Base-by-base conservation (phyloP, 2,888 invertebrate genomes). In the Pachycephus smyrnensis region DNA sequence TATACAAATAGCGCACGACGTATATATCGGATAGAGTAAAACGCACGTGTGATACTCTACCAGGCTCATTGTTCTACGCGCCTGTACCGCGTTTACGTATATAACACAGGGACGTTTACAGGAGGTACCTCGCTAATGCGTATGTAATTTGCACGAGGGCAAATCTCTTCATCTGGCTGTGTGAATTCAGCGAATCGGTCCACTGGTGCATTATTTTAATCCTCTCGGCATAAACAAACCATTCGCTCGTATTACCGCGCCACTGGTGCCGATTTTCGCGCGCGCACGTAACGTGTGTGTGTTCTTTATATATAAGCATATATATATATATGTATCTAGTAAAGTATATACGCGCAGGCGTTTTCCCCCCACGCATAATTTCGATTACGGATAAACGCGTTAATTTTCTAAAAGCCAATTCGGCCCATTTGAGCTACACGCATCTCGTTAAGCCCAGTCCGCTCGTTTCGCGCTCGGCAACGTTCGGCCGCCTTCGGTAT, bases 361-460 rank as follows among this genome's bases (percentile, higher is more conserved):
- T 55, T 23, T 9, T 9, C 23, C 84, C 78, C 85, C 84, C 86
- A 86, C 86, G 87, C 87, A 88, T 89, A 88, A 89, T 88, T 89
- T 89, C 88, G 89, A 90, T 90, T 89, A 86, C 82, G 75, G 69
- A 31, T 81, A 82, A 82, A 77, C 77, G 76, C 71, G 77, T 77
- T 82, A 79, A 82, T 82, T 82, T 82, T 79, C 74, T 81, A 80
- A 78, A 77, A 80, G 76, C 82, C 80, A 76, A 81, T 80, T 81
- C 79, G 76, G 71, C 77, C 76, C 31, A 77, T 81, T 80, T 74
- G 78, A 80, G 79, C 76, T 78, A 79, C 73, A 33, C 30, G 71
- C 71, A 15, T 71, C 33, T 30, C 6, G 71, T 33, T 71, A 71
- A 71, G 30, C 74, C 33, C 73, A 30, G 36, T 73, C 11, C 11